These are phyloP conservation scores for Platyura marginata DNA, from an alignment of 1,140 invertebrate species.

Conservation along the genomic window DNA sequence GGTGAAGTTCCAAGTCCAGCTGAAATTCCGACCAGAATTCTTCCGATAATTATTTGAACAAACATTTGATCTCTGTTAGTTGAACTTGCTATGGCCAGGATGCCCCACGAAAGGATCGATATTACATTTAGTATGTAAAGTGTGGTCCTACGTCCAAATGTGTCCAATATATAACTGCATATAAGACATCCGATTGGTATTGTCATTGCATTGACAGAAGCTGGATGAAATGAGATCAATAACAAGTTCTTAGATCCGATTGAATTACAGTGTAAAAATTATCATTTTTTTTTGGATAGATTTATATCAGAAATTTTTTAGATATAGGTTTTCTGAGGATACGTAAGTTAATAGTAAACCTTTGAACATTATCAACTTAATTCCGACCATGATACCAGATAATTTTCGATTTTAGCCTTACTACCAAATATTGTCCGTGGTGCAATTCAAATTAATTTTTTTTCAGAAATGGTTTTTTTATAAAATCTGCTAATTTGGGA, in stretches of 20 bases:
- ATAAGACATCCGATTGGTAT: slow-evolving; percentile 20
- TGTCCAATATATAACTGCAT: slow-evolving; percentile 18
- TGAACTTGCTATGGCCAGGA: slow-evolving; percentile 15
- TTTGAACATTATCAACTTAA: too few species aligned
- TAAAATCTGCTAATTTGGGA: too few species aligned
- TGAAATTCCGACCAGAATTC: slow-evolving; percentile 25
- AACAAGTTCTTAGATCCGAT: not conserved
- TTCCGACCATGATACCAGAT: too few species aligned
- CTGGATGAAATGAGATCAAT: slow-evolving; percentile 7
- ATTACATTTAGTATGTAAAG: slow-evolving; percentile 17
- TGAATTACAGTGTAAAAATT: not conserved
- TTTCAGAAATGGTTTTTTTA: too few species aligned
- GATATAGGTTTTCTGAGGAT: too few species aligned
- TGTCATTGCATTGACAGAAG: slow-evolving; percentile 20
- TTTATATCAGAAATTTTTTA: not conserved
- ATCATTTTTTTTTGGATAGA: not conserved
- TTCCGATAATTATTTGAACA: slow-evolving; percentile 16
- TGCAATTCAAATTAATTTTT: too few species aligned
- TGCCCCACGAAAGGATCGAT: slow-evolving; percentile 16
- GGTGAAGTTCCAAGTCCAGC: slow-evolving; percentile 39
- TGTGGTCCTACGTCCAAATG: slow-evolving; percentile 18
- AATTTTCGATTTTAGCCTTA: too few species aligned
- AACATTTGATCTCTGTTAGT: slow-evolving; percentile 12
- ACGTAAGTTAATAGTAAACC: too few species aligned
- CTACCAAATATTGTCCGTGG: too few species aligned